phyloP scores from a whole-genome alignment of 1,140 invertebrate genomes.

The Oryctes rhinoceros region DNA sequence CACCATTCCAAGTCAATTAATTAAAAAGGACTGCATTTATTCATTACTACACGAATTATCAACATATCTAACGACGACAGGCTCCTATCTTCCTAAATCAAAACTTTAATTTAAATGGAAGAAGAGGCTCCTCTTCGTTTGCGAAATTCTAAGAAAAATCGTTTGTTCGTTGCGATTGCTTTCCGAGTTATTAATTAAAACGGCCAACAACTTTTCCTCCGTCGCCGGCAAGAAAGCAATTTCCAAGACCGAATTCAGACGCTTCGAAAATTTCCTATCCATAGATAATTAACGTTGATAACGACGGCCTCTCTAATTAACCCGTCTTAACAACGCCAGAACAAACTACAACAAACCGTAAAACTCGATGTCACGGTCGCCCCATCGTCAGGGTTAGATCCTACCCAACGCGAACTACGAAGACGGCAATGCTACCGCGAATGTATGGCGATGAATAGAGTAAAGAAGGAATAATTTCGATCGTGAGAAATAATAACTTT shows the following conservation, averaged over 20 bases:
- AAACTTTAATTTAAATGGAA: too few relatives aligned
- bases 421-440: background rate
- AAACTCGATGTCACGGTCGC: background rate
- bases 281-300: slow-evolving; percentile 25
- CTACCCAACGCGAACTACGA: background rate
- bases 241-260: background rate
- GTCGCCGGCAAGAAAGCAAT: background rate
- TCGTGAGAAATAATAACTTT: too few relatives aligned
- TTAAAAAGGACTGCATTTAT: too few relatives aligned
- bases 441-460: background rate
- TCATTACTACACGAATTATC: too few relatives aligned
- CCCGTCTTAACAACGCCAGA: slow-evolving; percentile 3
- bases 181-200: slow-evolving; percentile 17
- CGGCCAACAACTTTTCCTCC: background rate
- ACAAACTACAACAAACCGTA: background rate
- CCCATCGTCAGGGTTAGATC: background rate
- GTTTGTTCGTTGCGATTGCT: too few relatives aligned
- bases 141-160: too few relatives aligned
- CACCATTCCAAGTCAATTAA: too few relatives aligned
- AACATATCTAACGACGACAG: too few relatives aligned
- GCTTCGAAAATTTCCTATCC: background rate
- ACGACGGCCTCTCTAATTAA: slow-evolving; percentile 4
- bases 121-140: too few relatives aligned
- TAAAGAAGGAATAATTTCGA: background rate
- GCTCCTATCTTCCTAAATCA: too few relatives aligned